Conservation (phyloP, 2,113 vertebrate genomes). For the Circaetus cinerascens region DNA sequence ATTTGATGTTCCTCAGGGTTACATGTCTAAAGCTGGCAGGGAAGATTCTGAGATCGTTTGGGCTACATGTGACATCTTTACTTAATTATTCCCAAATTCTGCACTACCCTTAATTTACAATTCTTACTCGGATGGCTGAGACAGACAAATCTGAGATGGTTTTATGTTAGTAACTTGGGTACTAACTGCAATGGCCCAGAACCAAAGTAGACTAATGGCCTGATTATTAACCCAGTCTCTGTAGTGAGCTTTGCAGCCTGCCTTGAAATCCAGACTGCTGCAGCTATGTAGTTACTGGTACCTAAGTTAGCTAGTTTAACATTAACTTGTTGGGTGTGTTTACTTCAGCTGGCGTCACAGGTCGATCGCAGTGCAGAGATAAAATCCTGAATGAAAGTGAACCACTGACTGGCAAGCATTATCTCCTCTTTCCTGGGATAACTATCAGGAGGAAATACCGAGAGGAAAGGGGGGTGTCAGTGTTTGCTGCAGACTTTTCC, state of each 20-base stretch:
- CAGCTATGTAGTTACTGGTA: not conserved
- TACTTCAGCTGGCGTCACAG: not conserved
- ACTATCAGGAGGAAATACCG: not conserved
- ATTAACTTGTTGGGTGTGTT: not conserved
- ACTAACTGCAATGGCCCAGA: not conserved
- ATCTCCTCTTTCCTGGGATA: not conserved
- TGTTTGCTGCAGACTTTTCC: not conserved
- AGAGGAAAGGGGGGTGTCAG: not conserved
- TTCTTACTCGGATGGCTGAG: not conserved
- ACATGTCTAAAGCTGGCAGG: not conserved
- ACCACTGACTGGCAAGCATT: not conserved
- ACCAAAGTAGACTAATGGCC: not conserved
- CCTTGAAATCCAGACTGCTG: not conserved
- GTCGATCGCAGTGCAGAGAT: constrained; percentile 20
- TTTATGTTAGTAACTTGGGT: not conserved
- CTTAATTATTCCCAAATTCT: not conserved
- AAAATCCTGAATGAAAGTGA: constrained; percentile 56
- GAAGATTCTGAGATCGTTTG: not conserved
- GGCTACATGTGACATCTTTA: not conserved
- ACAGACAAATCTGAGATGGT: not conserved
- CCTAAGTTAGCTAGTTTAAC: not conserved
- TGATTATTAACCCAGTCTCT: not conserved
- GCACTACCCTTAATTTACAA: not conserved
- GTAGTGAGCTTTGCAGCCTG: not conserved
- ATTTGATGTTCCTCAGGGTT: not conserved